Base-by-base conservation (phyloP, 2,888 invertebrate genomes). In the Drosophila mettleri region DNA sequence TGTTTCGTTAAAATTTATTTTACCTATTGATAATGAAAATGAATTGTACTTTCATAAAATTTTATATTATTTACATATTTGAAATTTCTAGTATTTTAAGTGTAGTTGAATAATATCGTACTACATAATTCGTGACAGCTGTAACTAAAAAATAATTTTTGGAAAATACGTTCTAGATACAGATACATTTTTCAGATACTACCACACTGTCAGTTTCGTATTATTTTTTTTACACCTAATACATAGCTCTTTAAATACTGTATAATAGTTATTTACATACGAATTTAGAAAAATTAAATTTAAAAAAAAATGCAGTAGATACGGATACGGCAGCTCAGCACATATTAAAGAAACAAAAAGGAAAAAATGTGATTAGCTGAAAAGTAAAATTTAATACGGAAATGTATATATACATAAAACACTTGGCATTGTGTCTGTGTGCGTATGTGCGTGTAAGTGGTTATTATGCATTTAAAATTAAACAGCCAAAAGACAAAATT, bases 161-260 rank as follows among this genome's bases (percentile, higher is more conserved):
- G 3, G 18, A 54, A 58, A 41, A 51, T 53, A 53, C 33, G 18
- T 53, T n/a, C 6, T 14, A 65, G 54, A 66, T 58, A 61, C 49
- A 66, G 48, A 66, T 72, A 72, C 34, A 57, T 49, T 76, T 58
- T 24, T 38, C n/a, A 48, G 27, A 66, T 54, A 39, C 74, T 54
- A 57, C 52, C 77, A 76, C 66, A 72, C 72, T 66, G 77, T 51
- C 51, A 66, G 77, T 62, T 54, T 51, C 54, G 73, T 66, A 77
- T 74, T 74, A 76, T 60, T 68, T 74, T 75, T 73, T 77, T 73
- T 73, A 62, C 73, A 57, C 48, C 20, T 52, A 73, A 62, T 18
- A 58, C 57, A 61, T 66, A 76, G 78, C 57, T 55, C 54, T 58
- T 67, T 67, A 53, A 57, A 57, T 70, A 72, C 38, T 45, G 67